Evolutionary conservation across 2,797 vertebrate species (phyloP), one percentile per base, ranked within the genome.

Genomic region (Lutjanus campechanus): DNA sequence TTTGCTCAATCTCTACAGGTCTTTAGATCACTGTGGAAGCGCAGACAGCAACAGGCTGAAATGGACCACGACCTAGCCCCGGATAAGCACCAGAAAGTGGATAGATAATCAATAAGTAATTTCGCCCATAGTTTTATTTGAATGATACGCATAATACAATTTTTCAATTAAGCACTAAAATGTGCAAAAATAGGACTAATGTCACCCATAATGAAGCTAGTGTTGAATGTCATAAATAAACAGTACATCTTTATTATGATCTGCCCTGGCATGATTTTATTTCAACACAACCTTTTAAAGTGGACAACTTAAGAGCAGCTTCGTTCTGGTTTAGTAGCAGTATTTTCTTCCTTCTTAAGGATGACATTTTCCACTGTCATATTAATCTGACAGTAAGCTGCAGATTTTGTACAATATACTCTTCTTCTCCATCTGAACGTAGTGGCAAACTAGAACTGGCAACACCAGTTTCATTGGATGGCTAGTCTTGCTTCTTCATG

Each of bases 381-480:
- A 54, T 51, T 62, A 55, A 64, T 69, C 43, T 55, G 13, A 68
- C 59, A 50, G 44, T 19, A 25, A 77, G 68, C 56, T 68, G 7
- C 49, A 50, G 25, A 53, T 66, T 46, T 73, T 46, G 1, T 19
- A 19, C 17, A n/a, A 7, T 29, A 25, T 56, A 36, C 59, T 53
- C n/a, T 49, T 5, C 11, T 25, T 6, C 8, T 44, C 4, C n/a
- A 40, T 19, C 25, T 49, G 17, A 69, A 61, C 65, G 8, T 16
- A 36, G 29, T 60, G 15, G n/a, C 11, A 22, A 41, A 51, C 36
- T 66, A 41, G 53, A 77, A 81, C 55, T 74, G 62, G 76, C 22
- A 7, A 11, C 44, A 68, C 77, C 49, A 63, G 67, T 77, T 82
- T 70, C 50, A 17, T 41, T 65, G 29, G 16, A 68, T 66, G 44